These are phyloP conservation scores for Darevskia nairensis DNA, from an alignment of 2,797 vertebrate species.

Conservation along the genomic window DNA sequence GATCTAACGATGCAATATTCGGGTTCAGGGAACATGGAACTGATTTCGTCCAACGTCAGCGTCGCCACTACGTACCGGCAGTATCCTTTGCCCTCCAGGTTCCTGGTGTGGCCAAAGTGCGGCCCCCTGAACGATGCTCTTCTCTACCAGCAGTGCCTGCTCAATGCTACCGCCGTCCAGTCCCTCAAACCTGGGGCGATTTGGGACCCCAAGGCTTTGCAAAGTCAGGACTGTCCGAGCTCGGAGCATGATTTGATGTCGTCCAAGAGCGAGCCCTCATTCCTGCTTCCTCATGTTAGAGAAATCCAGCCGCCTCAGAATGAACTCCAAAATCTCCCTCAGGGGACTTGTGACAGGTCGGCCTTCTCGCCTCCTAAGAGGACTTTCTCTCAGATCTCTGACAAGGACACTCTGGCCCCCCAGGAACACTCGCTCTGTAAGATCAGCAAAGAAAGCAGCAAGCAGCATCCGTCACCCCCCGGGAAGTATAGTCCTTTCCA, in stretches of 20 bases:
- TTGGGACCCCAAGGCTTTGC: constrained; percentile 88
- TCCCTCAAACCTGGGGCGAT: constrained; percentile 87
- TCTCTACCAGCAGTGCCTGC: constrained; percentile 93
- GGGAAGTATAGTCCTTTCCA: constrained; percentile 90
- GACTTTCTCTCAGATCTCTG: constrained; percentile 84
- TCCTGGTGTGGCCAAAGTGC: constrained; percentile 93
- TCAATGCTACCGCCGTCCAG: constrained; percentile 91
- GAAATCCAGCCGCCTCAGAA: constrained; percentile 73
- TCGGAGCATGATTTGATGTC: constrained; percentile 78
- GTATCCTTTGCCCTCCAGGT: constrained; percentile 88
- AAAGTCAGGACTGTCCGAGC: constrained; percentile 81
- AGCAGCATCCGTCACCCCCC: constrained; percentile 74
- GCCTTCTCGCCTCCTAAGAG: constrained; percentile 92
- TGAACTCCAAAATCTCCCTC: constrained; percentile 75
- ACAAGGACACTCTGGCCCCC: constrained; percentile 74
- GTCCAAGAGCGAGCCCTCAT: constrained; percentile 83
- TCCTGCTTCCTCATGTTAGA: constrained; percentile 74
- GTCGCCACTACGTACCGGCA: constrained; percentile 95
- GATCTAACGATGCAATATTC: constrained; percentile 92
- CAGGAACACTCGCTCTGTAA: constrained; percentile 83
- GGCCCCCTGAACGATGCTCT: constrained; percentile 88
- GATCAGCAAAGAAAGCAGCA: constrained; percentile 85
- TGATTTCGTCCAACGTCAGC: constrained; percentile 96
- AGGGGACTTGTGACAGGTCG: constrained; percentile 84
- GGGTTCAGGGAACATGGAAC: constrained; percentile 89